phyloP scores from a whole-genome alignment of 2,888 invertebrate genomes.

The Drosophila nr. perissopoda region DNA sequence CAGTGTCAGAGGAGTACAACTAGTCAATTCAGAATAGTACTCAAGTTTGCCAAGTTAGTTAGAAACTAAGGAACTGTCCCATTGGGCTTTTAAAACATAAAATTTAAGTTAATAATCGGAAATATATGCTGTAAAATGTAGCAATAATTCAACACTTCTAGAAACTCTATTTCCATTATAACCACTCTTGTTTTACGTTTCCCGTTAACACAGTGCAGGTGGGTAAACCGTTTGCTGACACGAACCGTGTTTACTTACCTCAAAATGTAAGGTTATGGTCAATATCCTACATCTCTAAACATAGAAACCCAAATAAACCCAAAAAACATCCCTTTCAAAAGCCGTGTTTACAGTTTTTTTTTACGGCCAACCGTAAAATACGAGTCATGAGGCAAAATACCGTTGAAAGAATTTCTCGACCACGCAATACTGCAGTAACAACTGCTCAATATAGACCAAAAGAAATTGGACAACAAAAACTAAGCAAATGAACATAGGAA shows the following conservation, averaged over 20 bases:
- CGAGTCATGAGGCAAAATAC: constrained; percentile 18
- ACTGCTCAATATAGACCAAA: too few species aligned
- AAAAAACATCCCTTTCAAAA: background rate
- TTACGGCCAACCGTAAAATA: constrained; percentile 33
- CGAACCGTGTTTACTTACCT: constrained; percentile 34
- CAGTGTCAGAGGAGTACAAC: background rate
- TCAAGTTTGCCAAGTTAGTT: background rate
- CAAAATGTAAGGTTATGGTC: constrained; percentile 34
- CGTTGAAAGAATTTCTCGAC: constrained; percentile 8
- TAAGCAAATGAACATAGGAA: background rate
- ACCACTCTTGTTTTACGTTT: constrained; percentile 28
- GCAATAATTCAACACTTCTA: constrained; percentile 33
- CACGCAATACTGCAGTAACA: background rate
- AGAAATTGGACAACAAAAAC: background rate
- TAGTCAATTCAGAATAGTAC: background rate
- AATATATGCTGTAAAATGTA: background rate
- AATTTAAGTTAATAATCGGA: background rate
- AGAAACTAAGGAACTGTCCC: background rate
- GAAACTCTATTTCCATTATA: constrained; percentile 25
- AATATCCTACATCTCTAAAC: constrained; percentile 3
- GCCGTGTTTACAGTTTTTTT: constrained; percentile 13
- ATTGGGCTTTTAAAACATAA: background rate
- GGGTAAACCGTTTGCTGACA: constrained; percentile 36
- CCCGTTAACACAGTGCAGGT: constrained; percentile 35
- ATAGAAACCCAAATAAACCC: background rate